phyloP scores from a whole-genome alignment of 2,113 vertebrate genomes.

The Penelope pileata region DNA sequence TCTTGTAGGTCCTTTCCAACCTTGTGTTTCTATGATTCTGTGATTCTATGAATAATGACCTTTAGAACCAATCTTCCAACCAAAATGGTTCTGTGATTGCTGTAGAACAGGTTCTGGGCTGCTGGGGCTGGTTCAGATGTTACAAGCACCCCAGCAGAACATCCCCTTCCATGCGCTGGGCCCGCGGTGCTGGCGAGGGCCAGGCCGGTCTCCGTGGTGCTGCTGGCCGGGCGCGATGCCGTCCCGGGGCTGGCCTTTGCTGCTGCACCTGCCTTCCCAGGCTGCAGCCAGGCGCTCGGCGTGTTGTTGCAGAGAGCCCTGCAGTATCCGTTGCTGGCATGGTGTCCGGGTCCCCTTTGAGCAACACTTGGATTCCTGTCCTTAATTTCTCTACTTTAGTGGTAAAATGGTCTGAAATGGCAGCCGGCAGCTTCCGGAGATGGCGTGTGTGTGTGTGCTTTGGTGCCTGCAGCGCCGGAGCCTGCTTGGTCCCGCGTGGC shows the following conservation, averaged over 20 bases:
- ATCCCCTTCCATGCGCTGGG: neutral
- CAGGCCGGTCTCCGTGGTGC: neutral
- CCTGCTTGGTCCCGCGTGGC: neutral
- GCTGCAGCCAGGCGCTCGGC: too few relatives aligned
- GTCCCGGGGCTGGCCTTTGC: neutral
- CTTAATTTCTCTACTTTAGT: neutral
- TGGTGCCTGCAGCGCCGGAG: neutral
- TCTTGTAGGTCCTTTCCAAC: too few relatives aligned
- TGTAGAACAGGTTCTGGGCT: neutral
- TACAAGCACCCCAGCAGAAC: neutral
- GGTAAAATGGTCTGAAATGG: neutral
- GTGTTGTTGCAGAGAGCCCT: neutral
- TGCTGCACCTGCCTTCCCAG: too few relatives aligned
- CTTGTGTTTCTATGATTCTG: too few relatives aligned
- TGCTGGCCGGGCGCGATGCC: neutral
- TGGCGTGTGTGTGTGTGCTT: fast-evolving
- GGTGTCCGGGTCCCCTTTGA: neutral
- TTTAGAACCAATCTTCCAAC: too few relatives aligned
- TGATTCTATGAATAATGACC: too few relatives aligned
- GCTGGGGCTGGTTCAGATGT: neutral
- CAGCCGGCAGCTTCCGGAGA: neutral
- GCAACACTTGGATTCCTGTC: neutral
- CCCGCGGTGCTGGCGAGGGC: neutral
- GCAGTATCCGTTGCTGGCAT: neutral
- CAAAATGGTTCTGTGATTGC: too few relatives aligned